Conservation (phyloP, 2,113 vertebrate species). For the Sitta europaea region DNA sequence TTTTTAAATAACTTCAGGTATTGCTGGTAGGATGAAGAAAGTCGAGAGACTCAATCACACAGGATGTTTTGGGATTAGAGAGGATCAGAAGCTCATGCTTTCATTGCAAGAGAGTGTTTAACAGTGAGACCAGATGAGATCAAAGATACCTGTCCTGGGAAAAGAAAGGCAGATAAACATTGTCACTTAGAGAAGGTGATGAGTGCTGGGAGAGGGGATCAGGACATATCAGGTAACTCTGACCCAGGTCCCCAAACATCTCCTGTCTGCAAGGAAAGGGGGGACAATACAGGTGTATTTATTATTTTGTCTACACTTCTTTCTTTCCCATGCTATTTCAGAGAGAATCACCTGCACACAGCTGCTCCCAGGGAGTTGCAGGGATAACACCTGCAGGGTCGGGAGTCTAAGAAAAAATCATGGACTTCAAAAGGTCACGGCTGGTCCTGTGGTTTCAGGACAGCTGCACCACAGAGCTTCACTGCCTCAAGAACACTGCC, state of each 20-base stretch:
- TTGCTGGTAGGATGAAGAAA: not conserved
- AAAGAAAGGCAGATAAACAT: slow-evolving; percentile 44
- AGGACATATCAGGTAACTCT: slow-evolving; percentile 21
- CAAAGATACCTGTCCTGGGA: slow-evolving; percentile 49
- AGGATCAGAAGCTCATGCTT: slow-evolving; percentile 11
- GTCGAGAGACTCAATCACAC: not conserved
- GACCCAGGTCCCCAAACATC: slow-evolving; percentile 10
- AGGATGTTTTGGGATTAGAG: slow-evolving; percentile 47
- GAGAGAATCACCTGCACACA: not conserved
- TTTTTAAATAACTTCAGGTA: not conserved
- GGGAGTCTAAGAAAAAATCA: not conserved
- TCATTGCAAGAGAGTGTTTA: not conserved
- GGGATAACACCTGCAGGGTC: rapidly evolving
- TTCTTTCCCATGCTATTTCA: slow-evolving; percentile 4
- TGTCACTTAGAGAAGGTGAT: not conserved
- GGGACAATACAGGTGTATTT: slow-evolving; percentile 40
- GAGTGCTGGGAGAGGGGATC: not conserved
- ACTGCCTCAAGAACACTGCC: rapidly evolving
- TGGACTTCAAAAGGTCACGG: not conserved
- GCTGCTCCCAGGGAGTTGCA: not conserved
- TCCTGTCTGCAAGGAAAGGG: not conserved
- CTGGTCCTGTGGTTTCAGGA: not conserved
- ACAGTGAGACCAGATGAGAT: not conserved
- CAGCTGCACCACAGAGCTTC: not conserved
- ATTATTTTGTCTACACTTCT: slow-evolving; percentile 30